Evolutionary conservation across 2,888 invertebrate species (phyloP).

Genomic region (Itoplectis maculator): DNA sequence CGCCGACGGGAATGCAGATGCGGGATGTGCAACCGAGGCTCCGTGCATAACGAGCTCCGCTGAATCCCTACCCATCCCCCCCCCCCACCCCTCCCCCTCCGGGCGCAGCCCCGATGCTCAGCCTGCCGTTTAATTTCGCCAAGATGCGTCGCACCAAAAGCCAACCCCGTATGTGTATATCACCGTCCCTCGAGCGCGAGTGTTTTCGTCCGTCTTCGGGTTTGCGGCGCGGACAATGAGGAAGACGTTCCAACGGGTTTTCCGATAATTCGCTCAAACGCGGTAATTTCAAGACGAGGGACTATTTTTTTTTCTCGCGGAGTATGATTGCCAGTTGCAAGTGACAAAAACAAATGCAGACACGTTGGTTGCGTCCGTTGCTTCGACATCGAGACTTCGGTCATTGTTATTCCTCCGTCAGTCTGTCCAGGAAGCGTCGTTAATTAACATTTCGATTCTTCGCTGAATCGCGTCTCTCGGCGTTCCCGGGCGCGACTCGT

Average conservation of each 20-base stretch:
- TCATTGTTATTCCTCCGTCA: conserved; percentile 42
- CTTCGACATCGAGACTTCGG: conserved; percentile 19
- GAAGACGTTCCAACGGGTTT: no score
- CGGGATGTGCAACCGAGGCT: conserved; percentile 25
- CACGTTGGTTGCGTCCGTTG: background rate
- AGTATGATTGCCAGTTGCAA: background rate
- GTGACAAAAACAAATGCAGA: background rate
- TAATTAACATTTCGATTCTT: conserved; percentile 81
- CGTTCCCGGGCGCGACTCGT: conserved; percentile 50
- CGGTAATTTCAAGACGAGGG: no score
- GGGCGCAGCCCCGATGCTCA: conserved; percentile 53
- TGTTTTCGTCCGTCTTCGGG: no score
- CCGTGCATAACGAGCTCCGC: conserved; percentile 49
- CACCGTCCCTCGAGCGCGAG: no score
- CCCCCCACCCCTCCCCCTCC: background rate
- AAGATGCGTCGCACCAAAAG: conserved; percentile 56
- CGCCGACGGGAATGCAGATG: conserved; percentile 24
- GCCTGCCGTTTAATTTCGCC: conserved; percentile 69
- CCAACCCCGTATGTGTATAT: conserved; percentile 39
- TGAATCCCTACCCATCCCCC: background rate
- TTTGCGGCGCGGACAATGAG: no score
- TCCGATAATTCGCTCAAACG: no score
- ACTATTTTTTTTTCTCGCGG: background rate
- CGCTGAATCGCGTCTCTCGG: conserved; percentile 58
- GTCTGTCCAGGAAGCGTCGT: conserved; percentile 67